phyloP scores from a whole-genome alignment of 2,888 invertebrate genomes.

The Lithosia quadra region DNA sequence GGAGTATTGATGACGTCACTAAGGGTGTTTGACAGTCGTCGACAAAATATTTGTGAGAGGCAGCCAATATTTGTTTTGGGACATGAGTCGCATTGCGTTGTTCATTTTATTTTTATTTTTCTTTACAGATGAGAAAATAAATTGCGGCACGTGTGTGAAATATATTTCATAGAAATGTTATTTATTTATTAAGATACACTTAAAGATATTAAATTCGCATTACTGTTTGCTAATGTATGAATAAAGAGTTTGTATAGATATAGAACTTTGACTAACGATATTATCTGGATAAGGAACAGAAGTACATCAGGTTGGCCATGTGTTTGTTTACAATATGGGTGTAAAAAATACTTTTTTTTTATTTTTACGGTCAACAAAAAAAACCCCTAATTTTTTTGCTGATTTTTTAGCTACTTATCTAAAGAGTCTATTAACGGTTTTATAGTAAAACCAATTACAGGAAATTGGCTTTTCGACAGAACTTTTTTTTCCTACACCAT shows the following conservation, averaged over 20 bases:
- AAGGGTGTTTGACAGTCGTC: neutral
- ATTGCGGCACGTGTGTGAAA: neutral
- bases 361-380: neutral
- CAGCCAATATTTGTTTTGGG: neutral
- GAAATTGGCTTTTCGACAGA: neutral
- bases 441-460: conserved; percentile 4
- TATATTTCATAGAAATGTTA: neutral
- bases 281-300: too few relatives aligned
- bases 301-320: too few relatives aligned
- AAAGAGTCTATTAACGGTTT: neutral
- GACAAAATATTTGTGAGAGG: neutral
- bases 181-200: neutral
- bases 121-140: neutral
- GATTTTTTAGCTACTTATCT: neutral
- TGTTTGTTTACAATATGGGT: too few relatives aligned
- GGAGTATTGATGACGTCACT: conserved; percentile 11
- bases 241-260: neutral
- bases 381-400: neutral
- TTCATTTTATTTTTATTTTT: neutral
- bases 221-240: neutral
- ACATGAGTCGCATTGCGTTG: neutral
- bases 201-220: neutral
- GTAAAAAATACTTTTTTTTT: too few relatives aligned
- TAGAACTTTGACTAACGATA: too few relatives aligned
- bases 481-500: neutral